Evolutionary conservation across 2,888 invertebrate species (phyloP).

Genomic region (Tenthredo notha): DNA sequence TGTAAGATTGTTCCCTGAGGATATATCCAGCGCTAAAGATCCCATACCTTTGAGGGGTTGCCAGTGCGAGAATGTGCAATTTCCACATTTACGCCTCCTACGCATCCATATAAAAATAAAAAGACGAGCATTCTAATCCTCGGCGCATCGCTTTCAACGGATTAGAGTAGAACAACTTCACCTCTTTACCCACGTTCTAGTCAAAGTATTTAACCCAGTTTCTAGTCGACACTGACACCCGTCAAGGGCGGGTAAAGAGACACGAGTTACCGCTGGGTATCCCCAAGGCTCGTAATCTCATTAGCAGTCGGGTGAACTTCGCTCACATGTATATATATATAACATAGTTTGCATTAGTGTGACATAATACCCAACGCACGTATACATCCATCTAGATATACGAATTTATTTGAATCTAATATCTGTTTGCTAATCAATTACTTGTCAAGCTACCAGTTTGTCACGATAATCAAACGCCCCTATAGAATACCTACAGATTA

Average conservation of each 20-base stretch:
- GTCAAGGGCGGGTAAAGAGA: constrained; percentile 47
- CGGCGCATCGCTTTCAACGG: background rate
- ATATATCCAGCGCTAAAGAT: background rate
- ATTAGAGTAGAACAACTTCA: constrained; percentile 6
- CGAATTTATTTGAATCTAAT: constrained; percentile 5
- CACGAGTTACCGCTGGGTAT: constrained; percentile 40
- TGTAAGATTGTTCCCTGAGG: background rate
- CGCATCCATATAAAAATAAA: background rate
- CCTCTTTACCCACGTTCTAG: constrained; percentile 27
- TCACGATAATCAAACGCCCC: background rate
- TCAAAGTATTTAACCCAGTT: constrained; percentile 49
- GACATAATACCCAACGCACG: background rate
- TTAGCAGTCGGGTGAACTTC: constrained; percentile 46
- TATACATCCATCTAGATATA: background rate
- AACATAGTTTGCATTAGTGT: background rate
- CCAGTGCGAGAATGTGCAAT: background rate
- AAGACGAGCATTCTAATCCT: background rate
- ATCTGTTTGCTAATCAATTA: constrained; percentile 36
- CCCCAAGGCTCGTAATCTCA: constrained; percentile 48
- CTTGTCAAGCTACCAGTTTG: constrained; percentile 9
- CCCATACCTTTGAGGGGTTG: background rate
- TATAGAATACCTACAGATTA: background rate
- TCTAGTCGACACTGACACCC: constrained; percentile 42
- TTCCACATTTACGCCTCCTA: background rate
- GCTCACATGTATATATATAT: background rate